Evolutionary conservation across 2,797 vertebrate species (phyloP).

Genomic region (Phataginus tricuspis): DNA sequence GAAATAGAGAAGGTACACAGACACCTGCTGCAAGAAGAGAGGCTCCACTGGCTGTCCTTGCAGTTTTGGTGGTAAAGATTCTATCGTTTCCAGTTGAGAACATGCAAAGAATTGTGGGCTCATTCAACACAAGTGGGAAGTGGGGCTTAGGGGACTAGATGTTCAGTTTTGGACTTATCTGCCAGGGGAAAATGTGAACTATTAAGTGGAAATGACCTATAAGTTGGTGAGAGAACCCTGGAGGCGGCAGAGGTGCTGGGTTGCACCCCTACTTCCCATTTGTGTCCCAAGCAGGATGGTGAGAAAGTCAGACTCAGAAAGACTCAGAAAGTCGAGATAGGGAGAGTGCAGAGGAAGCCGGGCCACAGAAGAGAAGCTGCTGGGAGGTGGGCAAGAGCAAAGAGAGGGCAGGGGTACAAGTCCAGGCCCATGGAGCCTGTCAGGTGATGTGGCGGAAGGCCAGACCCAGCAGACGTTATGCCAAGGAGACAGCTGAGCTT

Average conservation of each 20-base stretch:
- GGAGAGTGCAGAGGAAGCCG: neutral
- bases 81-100: neutral
- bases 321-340: no score
- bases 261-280: no score
- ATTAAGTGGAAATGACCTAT: neutral
- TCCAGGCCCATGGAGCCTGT: neutral
- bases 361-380: neutral
- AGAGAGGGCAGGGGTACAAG: neutral
- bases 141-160: neutral
- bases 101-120: neutral
- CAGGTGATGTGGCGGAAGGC: neutral
- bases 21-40: neutral
- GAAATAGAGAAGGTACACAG: neutral
- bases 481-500: neutral
- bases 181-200: neutral
- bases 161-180: neutral
- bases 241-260: neutral
- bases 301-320: neutral
- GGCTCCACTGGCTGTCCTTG: no score
- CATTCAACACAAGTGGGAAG: neutral
- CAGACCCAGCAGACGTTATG: fast-evolving
- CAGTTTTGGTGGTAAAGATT: neutral
- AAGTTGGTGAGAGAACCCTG: neutral
- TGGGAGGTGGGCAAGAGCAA: neutral
- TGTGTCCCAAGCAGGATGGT: neutral